Conservation (phyloP, 2,888 invertebrate genomes). For the Trilocha varians region DNA sequence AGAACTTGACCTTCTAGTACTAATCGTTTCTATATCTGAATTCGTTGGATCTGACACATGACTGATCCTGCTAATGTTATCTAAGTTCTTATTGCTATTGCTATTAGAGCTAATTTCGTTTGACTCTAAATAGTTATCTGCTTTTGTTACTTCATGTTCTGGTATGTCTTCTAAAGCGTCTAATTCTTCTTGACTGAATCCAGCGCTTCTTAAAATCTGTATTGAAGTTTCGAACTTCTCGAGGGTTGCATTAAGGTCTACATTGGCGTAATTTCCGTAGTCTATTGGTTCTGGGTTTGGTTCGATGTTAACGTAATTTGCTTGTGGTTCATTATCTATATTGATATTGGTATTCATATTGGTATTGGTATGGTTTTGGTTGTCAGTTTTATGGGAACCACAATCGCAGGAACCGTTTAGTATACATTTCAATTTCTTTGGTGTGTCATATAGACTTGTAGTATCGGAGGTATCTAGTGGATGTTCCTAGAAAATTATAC, state of each 20-base stretch:
- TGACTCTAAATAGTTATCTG: no score
- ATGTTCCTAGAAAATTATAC: conserved; percentile 49
- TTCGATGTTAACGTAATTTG: conserved; percentile 69
- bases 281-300: conserved; percentile 38
- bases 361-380: conserved; percentile 54
- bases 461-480: conserved; percentile 45
- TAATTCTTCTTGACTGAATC: conserved; percentile 72
- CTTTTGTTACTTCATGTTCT: conserved; percentile 59
- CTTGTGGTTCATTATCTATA: conserved; percentile 39
- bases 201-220: conserved; percentile 75
- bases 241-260: conserved; percentile 83
- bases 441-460: conserved; percentile 80
- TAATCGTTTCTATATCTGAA: conserved; percentile 56
- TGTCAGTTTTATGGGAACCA: conserved; percentile 66
- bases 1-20: conserved; percentile 73
- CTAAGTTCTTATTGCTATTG: conserved; percentile 57
- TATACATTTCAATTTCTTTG: conserved; percentile 82
- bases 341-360: conserved; percentile 41
- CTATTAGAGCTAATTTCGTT: conserved; percentile 51
- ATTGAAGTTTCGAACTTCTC: conserved; percentile 86
- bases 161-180: conserved; percentile 64
- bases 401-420: conserved; percentile 72
- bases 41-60: conserved; percentile 64
- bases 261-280: conserved; percentile 78
- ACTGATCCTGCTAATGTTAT: conserved; percentile 71